Evolutionary conservation across 2,888 invertebrate genomes (phyloP).

Genomic region (Petrophora chlorosata): DNA sequence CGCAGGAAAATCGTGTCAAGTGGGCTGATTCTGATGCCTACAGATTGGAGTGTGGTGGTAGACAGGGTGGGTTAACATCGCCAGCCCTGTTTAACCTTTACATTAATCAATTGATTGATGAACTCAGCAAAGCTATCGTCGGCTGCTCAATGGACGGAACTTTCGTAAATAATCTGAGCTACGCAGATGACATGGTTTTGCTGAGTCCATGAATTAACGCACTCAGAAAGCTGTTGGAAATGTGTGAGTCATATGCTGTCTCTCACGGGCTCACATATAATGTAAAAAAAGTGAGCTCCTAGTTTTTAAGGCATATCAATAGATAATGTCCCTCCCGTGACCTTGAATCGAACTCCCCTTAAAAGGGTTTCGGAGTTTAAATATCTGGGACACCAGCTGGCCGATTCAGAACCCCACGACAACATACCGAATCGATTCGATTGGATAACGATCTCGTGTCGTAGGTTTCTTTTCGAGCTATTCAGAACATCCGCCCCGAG

Average conservation of each 20-base stretch:
- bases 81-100: neutral
- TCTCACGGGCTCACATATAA: neutral
- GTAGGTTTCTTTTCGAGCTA: no score
- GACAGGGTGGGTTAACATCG: constrained; percentile 1
- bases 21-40: neutral
- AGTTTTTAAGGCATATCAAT: neutral
- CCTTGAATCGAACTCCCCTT: no score
- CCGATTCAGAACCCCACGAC: no score
- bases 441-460: no score
- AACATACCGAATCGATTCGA: no score
- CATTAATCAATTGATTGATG: no score
- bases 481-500: no score
- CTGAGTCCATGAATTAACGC: constrained; percentile 8
- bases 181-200: constrained; percentile 15
- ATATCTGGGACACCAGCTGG: no score
- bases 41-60: constrained; percentile 1
- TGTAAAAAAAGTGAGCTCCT: neutral
- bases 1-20: no score
- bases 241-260: constrained; percentile 2
- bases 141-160: constrained; percentile 4
- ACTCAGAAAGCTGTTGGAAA: neutral
- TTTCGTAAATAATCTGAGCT: constrained; percentile 6
- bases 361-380: no score
- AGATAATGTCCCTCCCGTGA: no score
- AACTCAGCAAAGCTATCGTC: constrained; percentile 1